phyloP scores from a whole-genome alignment of 2,888 invertebrate genomes.

The Philhelius pedissequus region DNA sequence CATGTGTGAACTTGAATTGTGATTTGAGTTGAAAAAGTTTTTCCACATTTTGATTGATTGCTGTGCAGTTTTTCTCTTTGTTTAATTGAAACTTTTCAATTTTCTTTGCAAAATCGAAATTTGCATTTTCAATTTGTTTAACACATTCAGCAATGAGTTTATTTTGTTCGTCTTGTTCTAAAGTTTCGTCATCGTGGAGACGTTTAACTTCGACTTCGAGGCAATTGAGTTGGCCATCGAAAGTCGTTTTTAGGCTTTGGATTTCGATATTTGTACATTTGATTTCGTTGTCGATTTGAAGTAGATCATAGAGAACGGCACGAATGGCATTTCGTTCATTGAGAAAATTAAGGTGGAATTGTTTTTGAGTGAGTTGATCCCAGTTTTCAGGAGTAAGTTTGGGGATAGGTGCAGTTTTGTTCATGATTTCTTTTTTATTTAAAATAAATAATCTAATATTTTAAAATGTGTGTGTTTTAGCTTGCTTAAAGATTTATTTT shows the following conservation, averaged over 20 bases:
- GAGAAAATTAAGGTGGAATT: conserved; percentile 30
- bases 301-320: conserved; percentile 31
- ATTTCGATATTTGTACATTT: conserved; percentile 50
- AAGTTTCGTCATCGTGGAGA: not conserved
- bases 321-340: conserved; percentile 52
- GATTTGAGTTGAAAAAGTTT: conserved; percentile 43
- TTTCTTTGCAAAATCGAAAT: not conserved
- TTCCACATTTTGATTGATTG: conserved; percentile 20
- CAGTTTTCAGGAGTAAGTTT: conserved; percentile 38
- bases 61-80: conserved; percentile 14
- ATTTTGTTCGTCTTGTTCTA: conserved; percentile 9
- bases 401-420: not conserved
- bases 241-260: conserved; percentile 14
- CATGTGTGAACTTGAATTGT: conserved; percentile 19
- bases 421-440: not conserved
- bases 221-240: not conserved
- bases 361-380: conserved; percentile 6
- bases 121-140: conserved; percentile 16
- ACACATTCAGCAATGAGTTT: not conserved
- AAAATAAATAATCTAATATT: not conserved
- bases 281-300: conserved; percentile 52
- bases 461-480: not conserved
- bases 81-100: conserved; percentile 25
- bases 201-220: conserved; percentile 24
- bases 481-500: not conserved